Evolutionary conservation across 1,140 invertebrate genomes (phyloP), one percentile per base, ranked within the genome.

Genomic region (Fopius arisanus): DNA sequence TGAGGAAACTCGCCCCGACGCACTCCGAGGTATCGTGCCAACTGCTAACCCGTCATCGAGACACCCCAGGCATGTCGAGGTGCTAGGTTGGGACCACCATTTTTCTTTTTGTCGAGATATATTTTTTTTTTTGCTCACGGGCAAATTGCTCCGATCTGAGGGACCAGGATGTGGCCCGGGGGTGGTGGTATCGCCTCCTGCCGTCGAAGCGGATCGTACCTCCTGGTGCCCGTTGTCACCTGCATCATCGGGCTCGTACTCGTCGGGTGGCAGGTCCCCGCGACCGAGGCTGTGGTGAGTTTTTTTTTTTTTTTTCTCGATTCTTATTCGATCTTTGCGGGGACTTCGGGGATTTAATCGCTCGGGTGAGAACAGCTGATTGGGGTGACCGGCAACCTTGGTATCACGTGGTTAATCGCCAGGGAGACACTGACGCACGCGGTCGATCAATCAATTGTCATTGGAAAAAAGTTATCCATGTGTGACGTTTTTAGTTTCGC

Each of bases 241-340:
- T 75, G 74, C 67, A 72, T 79, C 76, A 76, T 83, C 77, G 77
- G 72, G 67, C 70, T 81, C 63, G 67, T 81, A 70, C 51, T 81
- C 66, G 51, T 76, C 73, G 68, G 69, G 63, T 77, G 70, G 73
- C 67, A 76, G 54, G 9, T 59, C 69, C 77, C 73, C 66, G 26
- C 65, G 48, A 63, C 69, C 66, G 75, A 82, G 10, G 82, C 82
- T 76, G 78, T 78, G 81, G 82, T 83, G 73, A 83, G 81, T 72
- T 43, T 71, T 66, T 33, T 16, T 26, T 65, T 33, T 48, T 21
- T 26, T 54, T 9, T 10, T 51, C n/a, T n/a, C n/a, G n/a, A 21
- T 26, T 63, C 12, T 51, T 63, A n/a, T 28, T 21, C 26, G 41
- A 43, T 10, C 29, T 70, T 62, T 70, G 7, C 37, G 65, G 23